Percentiles rank a stretch among this genome's conserved stretches.
Evolutionary conservation across 2,888 invertebrate species (phyloP).

Genomic region (Diaphora mendica): DNA sequence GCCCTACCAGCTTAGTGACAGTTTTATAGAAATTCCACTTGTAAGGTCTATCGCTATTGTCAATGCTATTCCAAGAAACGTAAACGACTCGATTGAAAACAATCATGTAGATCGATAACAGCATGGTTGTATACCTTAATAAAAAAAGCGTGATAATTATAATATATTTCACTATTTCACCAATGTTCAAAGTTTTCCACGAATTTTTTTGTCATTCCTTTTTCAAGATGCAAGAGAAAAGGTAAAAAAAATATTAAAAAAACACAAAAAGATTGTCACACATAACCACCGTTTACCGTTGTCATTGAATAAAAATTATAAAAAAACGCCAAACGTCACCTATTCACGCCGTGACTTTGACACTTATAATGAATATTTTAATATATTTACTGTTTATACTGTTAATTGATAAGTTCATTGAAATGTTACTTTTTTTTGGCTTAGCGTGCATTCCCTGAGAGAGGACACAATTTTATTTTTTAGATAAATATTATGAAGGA

Average conservation of each 20-base stretch:
- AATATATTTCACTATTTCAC: not conserved
- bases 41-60: not conserved
- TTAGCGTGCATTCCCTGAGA: too few relatives aligned
- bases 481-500: too few relatives aligned
- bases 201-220: not conserved
- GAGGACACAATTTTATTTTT: too few relatives aligned
- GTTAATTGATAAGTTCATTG: too few relatives aligned
- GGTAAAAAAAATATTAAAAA: too few relatives aligned
- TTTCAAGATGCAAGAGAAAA: not conserved
- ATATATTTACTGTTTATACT: too few relatives aligned
- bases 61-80: slow-evolving; percentile 9
- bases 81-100: slow-evolving; percentile 1
- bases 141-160: too few relatives aligned
- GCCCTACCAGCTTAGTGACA: slow-evolving; percentile 3
- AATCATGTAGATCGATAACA: not conserved
- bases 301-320: not conserved
- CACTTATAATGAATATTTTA: too few relatives aligned
- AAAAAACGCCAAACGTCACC: too few relatives aligned
- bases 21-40: too few relatives aligned
- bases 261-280: not conserved
- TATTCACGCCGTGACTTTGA: too few relatives aligned
- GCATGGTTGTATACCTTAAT: not conserved
- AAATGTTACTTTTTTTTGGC: too few relatives aligned
- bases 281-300: not conserved
- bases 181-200: not conserved